phyloP scores from a whole-genome alignment of 2,797 vertebrate genomes.

The Eremophila alpestris region DNA sequence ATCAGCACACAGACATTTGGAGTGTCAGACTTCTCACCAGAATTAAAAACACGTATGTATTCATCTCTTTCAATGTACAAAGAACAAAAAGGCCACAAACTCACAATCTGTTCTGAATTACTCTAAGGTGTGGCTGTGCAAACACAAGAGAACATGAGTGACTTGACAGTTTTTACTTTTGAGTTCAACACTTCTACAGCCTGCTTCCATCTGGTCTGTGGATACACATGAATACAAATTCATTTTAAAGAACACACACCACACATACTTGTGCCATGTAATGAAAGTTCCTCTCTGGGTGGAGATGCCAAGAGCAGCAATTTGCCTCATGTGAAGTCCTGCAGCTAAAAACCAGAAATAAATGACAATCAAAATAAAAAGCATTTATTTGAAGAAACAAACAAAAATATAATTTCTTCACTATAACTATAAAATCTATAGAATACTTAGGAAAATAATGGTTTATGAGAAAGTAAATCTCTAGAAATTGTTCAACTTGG shows the following conservation, averaged over 20 bases:
- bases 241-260: neutral
- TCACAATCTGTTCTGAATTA: neutral
- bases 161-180: neutral
- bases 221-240: neutral
- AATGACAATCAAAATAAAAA: neutral
- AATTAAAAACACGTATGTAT: rapidly evolving
- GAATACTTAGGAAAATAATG: neutral
- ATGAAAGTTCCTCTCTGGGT: conserved; percentile 92
- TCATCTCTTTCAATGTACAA: neutral
- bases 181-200: neutral
- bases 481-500: neutral
- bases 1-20: neutral
- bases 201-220: neutral
- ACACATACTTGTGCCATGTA: conserved; percentile 90
- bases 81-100: neutral
- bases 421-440: neutral
- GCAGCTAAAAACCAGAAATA: conserved; percentile 76
- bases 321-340: conserved; percentile 85
- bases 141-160: neutral
- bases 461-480: neutral
- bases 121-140: neutral
- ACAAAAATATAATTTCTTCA: neutral
- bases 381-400: neutral
- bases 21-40: neutral
- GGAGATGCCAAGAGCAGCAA: conserved; percentile 90